phyloP scores from a whole-genome alignment of 37 sponge, comb jelly and placozoan genomes.

The Axinella damicornis region DNA sequence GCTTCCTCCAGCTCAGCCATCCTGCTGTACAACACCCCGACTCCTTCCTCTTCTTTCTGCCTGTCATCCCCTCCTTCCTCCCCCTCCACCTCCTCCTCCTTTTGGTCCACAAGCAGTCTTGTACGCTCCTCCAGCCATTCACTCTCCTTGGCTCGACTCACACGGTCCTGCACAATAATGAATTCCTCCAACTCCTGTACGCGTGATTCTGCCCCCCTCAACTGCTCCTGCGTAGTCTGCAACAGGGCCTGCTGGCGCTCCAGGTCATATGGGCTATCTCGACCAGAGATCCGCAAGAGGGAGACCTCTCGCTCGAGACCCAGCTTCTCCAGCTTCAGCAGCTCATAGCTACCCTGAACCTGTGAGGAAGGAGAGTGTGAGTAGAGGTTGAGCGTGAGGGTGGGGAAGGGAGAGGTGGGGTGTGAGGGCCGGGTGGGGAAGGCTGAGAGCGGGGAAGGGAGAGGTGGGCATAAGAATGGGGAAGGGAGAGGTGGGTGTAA shows the following conservation, averaged over 20 bases:
- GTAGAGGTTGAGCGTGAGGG: too few species aligned
- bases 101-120: too few species aligned
- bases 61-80: background rate
- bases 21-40: background rate
- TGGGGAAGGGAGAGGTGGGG: too few species aligned
- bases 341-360: background rate
- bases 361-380: background rate
- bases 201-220: slow-evolving; percentile 1
- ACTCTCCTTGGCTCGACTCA: background rate
- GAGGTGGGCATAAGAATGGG: too few species aligned
- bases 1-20: background rate
- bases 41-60: background rate
- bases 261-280: slow-evolving; percentile 12
- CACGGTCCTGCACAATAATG: slow-evolving; percentile 35
- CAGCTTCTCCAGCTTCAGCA: slow-evolving; percentile 4
- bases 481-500: too few species aligned
- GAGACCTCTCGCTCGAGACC: slow-evolving; percentile 11
- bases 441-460: too few species aligned
- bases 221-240: background rate
- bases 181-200: slow-evolving; percentile 6
- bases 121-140: too few species aligned
- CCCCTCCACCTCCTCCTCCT: too few species aligned
- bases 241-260: slow-evolving; percentile 7
- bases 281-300: background rate
- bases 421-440: too few species aligned